These are phyloP conservation scores for Cosmia trapezina DNA, from an alignment of 2,888 invertebrate genomes.

Conservation along the genomic window DNA sequence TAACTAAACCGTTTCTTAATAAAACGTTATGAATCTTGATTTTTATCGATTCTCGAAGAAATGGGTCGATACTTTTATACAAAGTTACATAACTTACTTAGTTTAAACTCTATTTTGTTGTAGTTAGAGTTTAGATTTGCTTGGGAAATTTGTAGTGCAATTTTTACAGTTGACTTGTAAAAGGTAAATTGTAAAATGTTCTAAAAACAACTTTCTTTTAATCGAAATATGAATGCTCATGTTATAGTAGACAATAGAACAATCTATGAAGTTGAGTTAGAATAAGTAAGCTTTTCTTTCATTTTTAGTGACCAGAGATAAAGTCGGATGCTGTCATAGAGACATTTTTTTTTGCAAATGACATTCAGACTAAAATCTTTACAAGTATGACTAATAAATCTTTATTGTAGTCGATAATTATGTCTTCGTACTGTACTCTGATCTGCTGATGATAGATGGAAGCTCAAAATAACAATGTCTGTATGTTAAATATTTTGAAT, in stretches of 20 bases:
- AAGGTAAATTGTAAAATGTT: slow-evolving; percentile 51
- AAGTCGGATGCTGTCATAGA: no score
- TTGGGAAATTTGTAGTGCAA: slow-evolving; percentile 25
- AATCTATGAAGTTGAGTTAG: background rate
- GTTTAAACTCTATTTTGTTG: slow-evolving; percentile 10
- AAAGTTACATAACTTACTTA: background rate
- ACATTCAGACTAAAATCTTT: background rate
- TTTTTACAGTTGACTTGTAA: slow-evolving; percentile 52
- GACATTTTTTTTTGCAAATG: background rate
- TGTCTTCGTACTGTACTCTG: background rate
- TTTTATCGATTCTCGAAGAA: slow-evolving; percentile 68
- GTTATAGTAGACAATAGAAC: slow-evolving; percentile 16
- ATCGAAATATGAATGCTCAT: slow-evolving; percentile 30
- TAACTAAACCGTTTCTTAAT: slow-evolving; percentile 79
- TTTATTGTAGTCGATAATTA: background rate
- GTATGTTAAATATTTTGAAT: no score
- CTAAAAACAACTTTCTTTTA: slow-evolving; percentile 54
- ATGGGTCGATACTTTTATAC: slow-evolving; percentile 45
- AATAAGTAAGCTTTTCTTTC: background rate
- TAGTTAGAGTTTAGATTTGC: background rate
- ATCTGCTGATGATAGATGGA: background rate
- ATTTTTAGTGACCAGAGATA: background rate
- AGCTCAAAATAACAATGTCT: background rate
- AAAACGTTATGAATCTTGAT: slow-evolving; percentile 74
- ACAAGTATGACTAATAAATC: background rate